Percentiles rank a stretch among this genome's conserved stretches.
Evolutionary conservation across 2,888 invertebrate species (phyloP).

Genomic region (Allacma fusca): DNA sequence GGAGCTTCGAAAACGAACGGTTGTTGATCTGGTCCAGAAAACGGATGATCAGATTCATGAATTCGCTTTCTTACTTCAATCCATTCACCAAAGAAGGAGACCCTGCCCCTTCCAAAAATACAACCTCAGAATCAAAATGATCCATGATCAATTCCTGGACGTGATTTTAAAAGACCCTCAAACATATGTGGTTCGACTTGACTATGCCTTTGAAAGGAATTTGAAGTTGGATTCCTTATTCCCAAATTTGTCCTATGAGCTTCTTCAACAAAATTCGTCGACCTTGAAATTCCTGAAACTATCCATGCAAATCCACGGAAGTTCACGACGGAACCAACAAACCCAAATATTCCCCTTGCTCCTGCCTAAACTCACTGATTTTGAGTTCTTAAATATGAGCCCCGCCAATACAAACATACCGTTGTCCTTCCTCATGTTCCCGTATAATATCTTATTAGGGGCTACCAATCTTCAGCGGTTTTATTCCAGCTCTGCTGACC

Average conservation of each 20-base stretch:
- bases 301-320: slow-evolving; percentile 6
- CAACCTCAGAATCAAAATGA: not conserved
- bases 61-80: slow-evolving; percentile 3
- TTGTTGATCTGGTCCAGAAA: not conserved
- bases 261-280: not conserved
- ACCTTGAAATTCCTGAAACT: not conserved
- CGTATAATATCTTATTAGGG: not conserved
- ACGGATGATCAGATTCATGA: slow-evolving; percentile 5
- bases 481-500: slow-evolving; percentile 8
- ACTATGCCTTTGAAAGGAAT: slow-evolving; percentile 8
- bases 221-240: not conserved
- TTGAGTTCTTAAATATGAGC: not conserved
- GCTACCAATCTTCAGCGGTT: not conserved
- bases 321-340: not conserved
- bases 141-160: slow-evolving; percentile 7
- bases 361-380: not conserved
- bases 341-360: not conserved
- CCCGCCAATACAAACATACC: not conserved
- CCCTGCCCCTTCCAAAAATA: not conserved
- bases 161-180: not conserved
- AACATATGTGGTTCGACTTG: not conserved
- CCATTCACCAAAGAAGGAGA: not conserved
- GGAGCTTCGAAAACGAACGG: not conserved
- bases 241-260: not conserved
- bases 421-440: not conserved